Evolutionary conservation across 1,140 invertebrate species (phyloP).

Genomic region (Dendroctonus ponderosae): DNA sequence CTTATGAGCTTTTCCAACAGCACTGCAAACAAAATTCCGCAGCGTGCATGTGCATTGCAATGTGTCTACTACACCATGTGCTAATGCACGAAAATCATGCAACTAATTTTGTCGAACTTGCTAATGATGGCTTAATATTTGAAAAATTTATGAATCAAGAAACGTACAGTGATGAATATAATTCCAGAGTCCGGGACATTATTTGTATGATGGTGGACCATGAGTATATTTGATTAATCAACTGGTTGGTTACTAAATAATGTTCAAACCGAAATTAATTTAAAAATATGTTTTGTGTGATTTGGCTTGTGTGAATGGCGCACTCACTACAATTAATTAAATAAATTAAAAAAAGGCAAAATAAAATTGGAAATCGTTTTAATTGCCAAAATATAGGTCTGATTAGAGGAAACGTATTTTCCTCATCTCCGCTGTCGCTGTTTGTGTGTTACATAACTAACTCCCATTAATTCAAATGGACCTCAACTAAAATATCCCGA

Average conservation of each 20-base stretch:
- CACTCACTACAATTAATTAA: too few relatives aligned
- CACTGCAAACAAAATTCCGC: conserved; percentile 4
- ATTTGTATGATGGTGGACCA: conserved; percentile 6
- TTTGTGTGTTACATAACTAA: too few relatives aligned
- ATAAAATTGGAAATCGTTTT: too few relatives aligned
- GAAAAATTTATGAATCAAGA: not conserved
- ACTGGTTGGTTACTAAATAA: not conserved
- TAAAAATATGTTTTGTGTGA: not conserved
- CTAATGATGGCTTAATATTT: not conserved
- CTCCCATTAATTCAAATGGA: too few relatives aligned
- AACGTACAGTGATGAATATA: not conserved
- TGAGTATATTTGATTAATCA: too few relatives aligned
- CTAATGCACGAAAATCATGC: conserved; percentile 9
- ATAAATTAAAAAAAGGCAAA: too few relatives aligned
- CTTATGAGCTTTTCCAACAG: conserved; percentile 3
- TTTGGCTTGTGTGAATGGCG: too few relatives aligned
- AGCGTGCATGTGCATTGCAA: not conserved
- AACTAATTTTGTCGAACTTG: conserved; percentile 1
- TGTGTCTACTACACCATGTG: not conserved
- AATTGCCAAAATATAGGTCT: too few relatives aligned
- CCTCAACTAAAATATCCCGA: too few relatives aligned
- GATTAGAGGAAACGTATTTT: too few relatives aligned
- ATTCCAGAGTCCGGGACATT: not conserved
- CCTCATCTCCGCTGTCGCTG: too few relatives aligned
- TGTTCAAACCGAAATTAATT: not conserved